Conservation (phyloP, 1,140 invertebrate genomes). For the Octopus bimaculoides region DNA sequence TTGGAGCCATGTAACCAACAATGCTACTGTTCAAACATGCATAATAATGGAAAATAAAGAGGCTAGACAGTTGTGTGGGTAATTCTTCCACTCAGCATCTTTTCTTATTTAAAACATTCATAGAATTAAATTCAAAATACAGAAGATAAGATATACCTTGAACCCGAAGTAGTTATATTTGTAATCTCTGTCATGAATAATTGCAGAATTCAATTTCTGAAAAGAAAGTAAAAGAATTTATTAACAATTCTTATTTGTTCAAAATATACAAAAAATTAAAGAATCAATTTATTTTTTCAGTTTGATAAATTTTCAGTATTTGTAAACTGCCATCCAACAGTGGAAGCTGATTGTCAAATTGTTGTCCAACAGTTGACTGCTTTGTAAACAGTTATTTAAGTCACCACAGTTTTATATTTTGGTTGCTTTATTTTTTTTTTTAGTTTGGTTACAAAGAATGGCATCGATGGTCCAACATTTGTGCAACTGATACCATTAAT, state of each 20-base stretch:
- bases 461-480: too few relatives aligned
- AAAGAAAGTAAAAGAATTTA: slow-evolving; percentile 24
- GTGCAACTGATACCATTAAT: too few relatives aligned
- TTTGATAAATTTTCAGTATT: too few relatives aligned
- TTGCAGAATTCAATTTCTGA: slow-evolving; percentile 83
- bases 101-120: not conserved
- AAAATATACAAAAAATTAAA: not conserved
- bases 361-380: too few relatives aligned
- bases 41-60: not conserved
- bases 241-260: not conserved
- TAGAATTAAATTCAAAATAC: too few relatives aligned
- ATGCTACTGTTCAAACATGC: not conserved
- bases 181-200: slow-evolving; percentile 97
- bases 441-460: too few relatives aligned
- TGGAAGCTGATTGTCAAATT: too few relatives aligned
- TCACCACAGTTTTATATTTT: too few relatives aligned
- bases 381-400: too few relatives aligned
- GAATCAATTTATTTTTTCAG: too few relatives aligned
- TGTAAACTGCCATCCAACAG: too few relatives aligned
- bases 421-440: too few relatives aligned
- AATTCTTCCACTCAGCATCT: not conserved
- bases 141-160: slow-evolving; percentile 64
- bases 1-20: not conserved
- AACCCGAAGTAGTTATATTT: slow-evolving; percentile 99
- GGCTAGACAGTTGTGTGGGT: not conserved